phyloP scores from a whole-genome alignment of 2,888 invertebrate genomes.

The Drosophila kanekoi region DNA sequence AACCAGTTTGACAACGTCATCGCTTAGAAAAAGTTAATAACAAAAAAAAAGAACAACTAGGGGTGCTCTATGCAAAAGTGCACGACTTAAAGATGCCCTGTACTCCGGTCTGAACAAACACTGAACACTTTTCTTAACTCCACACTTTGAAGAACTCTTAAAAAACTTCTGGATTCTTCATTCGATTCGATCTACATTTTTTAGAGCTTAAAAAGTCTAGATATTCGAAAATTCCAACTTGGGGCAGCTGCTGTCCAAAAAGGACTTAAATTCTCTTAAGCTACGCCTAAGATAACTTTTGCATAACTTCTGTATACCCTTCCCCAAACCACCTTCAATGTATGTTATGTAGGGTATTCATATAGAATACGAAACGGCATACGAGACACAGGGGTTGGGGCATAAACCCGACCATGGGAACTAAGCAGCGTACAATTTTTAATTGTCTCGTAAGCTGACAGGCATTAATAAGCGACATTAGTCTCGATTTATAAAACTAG shows the following conservation, averaged over 20 bases:
- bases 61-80: not conserved
- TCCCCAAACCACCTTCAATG: not conserved
- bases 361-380: constrained; percentile 23
- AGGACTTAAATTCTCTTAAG: too few species aligned
- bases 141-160: not conserved
- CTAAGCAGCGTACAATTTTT: constrained; percentile 28
- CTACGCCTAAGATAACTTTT: too few species aligned
- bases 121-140: not conserved
- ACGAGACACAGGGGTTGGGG: not conserved
- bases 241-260: too few species aligned
- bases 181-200: not conserved
- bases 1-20: constrained; percentile 78
- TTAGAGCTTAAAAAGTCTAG: not conserved
- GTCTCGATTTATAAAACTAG: constrained; percentile 31
- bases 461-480: constrained; percentile 49
- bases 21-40: constrained; percentile 33
- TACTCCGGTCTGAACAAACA: not conserved
- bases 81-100: constrained; percentile 4
- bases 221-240: too few species aligned
- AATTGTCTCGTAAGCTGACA: constrained; percentile 54
- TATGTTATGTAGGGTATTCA: not conserved
- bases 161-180: not conserved
- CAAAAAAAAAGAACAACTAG: not conserved
- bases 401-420: constrained; percentile 39
- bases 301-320: not conserved